phyloP scores from a whole-genome alignment of 2,888 invertebrate genomes.

The Malthinus seriepunctatus region DNA sequence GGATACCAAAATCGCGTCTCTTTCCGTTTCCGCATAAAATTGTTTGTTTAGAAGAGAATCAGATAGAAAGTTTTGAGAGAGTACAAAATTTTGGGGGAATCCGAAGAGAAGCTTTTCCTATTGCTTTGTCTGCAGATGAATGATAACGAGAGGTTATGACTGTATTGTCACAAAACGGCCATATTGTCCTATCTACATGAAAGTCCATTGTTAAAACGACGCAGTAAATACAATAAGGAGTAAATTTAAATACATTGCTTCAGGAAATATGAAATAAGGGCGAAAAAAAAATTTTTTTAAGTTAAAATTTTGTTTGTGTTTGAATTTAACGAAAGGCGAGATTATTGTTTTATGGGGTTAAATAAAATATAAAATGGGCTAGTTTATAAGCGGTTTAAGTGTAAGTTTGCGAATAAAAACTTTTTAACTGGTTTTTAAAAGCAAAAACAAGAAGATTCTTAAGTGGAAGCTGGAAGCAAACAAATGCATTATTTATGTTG shows the following conservation, averaged over 20 bases:
- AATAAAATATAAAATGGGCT: conserved; percentile 29
- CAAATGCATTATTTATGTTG: conserved; percentile 23
- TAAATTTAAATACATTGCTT: conserved; percentile 46
- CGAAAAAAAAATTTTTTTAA: not conserved
- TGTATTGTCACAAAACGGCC: conserved; percentile 48
- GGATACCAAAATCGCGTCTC: conserved; percentile 40
- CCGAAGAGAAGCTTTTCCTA: conserved; percentile 34
- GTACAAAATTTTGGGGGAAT: conserved; percentile 35
- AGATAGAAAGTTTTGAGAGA: conserved; percentile 34
- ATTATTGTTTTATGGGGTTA: conserved; percentile 11
- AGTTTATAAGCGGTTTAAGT: not conserved
- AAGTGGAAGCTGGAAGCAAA: conserved; percentile 18
- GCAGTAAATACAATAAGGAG: conserved; percentile 41
- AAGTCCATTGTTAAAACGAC: conserved; percentile 47
- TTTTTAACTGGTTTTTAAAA: conserved; percentile 27
- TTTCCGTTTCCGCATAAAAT: conserved; percentile 48
- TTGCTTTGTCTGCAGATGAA: conserved; percentile 46
- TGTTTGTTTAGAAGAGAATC: conserved; percentile 43
- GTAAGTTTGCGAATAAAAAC: conserved; percentile 21
- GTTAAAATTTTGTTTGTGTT: not conserved
- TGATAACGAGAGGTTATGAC: conserved; percentile 49
- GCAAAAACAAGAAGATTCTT: conserved; percentile 23
- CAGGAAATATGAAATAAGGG: conserved; percentile 45
- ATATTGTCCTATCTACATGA: conserved; percentile 45
- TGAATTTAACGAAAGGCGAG: not conserved